Evolutionary conservation across 2,888 invertebrate genomes (phyloP), one percentile per base, ranked within the genome.

Genomic region (Microctonus hyperodae): DNA sequence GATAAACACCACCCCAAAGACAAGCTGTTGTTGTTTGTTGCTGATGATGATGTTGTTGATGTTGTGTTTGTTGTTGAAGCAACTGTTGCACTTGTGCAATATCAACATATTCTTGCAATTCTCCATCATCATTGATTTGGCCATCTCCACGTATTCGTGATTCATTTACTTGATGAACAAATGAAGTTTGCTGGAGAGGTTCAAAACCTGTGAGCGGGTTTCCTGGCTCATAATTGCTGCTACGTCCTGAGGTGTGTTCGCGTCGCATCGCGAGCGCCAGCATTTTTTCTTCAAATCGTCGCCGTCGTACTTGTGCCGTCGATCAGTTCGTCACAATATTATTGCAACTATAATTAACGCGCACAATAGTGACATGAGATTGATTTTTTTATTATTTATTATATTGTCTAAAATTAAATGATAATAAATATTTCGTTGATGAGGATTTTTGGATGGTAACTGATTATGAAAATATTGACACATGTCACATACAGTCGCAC

Each of bases 21-120:
- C 75, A 76, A 65, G 72, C 74, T 37, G 75, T 69, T 35, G 75
- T 76, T 1, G 78, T 78, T 56, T 78, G 77, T 11, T 61, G 75
- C 70, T 33, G 78, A 69, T 69, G 75, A 48, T 70, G 76, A 0
- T 76, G 78, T 20, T 74, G 77, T 82, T 87, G 84, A 82, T 87
- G 82, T 81, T 87, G 83, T 33, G 81, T 79, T 68, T 82, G 81
- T 74, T 89, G 89, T 83, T 92, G 86, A 76, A 92, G 86, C 76
- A 92, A 85, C 83, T 92, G 89, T 79, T 92, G 92, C 83, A 93
- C 93, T 83, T 93, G 93, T 67, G 93, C 88, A 78, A 93, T 93
- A 85, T 93, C 93, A 83, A 93, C 92, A 85, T 92, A 93, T 86
- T 93, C 93, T 67, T 81, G 79, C 35, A 81, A 73, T 67, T 81